Base-by-base conservation (phyloP, 23 tunicate species). In the Aplidium turbinatum region DNA sequence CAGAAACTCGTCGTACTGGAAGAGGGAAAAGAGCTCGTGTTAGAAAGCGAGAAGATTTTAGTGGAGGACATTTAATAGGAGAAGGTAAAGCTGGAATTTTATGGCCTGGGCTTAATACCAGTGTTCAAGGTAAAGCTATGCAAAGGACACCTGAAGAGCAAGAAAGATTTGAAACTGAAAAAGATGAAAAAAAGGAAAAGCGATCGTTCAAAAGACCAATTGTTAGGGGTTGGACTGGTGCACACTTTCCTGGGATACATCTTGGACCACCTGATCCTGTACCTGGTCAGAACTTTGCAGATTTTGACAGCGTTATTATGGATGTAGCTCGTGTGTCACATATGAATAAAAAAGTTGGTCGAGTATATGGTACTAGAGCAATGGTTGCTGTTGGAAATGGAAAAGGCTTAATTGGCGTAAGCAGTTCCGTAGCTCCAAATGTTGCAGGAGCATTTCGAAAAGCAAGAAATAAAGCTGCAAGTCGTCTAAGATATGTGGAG, bases 191-290 rank as follows among this genome's bases (percentile, higher is more conserved):
- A 0, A 75, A 72, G 27, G 34, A 65, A 24, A 46, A 21, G n/a
- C 56, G 60, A 38, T 16, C 6, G 3, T 29, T 25, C 4, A n/a
- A 27, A 51, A 42, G 39, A 38, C 36, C 25, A 0, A 35, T 13
- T 0, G 77, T 52, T 0, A 45, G 90, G n/a, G 97, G 97, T 32
- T 91, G 97, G 97, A 78, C 86, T 3, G 97, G 97, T 3, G 91
- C 69, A 9, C 78, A 78, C 20, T 91, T 80, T 80, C 83, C 83
- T 25, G 97, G 97, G 18, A 36, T 85, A 2, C 23, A 54, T 1
- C 35, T 88, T 0, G 81, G 82, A 19, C 70, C 83, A 33, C 89
- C 89, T 0, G 77, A 68, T 22, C 78, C 84, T 1, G 38, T 51
- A 4, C 35, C 74, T 23, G 91, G 78, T 21, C 64, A 58, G 5